Percentiles rank a stretch among this genome's conserved stretches.
Evolutionary conservation across 2,113 vertebrate genomes (phyloP).

Genomic region (Dolichallabes microphthalmus): DNA sequence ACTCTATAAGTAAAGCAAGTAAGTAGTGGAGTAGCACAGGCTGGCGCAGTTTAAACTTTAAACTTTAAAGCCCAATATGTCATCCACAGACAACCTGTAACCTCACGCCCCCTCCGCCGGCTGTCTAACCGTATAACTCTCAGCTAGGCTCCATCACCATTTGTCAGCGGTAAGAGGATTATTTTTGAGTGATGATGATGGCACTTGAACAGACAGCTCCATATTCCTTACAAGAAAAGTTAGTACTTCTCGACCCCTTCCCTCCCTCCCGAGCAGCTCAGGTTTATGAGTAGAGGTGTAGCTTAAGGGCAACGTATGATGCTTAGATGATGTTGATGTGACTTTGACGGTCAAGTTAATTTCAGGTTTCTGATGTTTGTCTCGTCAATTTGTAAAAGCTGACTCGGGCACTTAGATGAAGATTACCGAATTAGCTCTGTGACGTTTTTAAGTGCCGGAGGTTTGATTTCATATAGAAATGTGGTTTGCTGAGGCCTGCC

Average conservation of each 20-base stretch:
- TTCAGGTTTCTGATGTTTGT: neutral
- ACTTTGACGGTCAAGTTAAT: neutral
- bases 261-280: neutral
- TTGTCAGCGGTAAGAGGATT: slow-evolving; percentile 21
- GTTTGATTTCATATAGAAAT: neutral
- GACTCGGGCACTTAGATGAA: neutral
- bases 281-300: neutral
- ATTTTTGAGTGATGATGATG: slow-evolving; percentile 10
- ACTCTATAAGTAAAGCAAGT: no score
- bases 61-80: neutral
- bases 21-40: no score
- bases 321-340: neutral
- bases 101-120: neutral
- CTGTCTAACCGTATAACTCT: neutral
- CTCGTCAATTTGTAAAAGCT: neutral
- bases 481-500: neutral
- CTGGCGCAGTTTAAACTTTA: neutral
- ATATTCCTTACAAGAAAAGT: slow-evolving; percentile 5
- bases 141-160: neutral
- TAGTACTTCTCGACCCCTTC: neutral
- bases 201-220: slow-evolving; percentile 6
- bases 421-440: neutral
- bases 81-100: neutral
- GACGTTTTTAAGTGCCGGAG: slow-evolving; percentile 1
- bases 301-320: slow-evolving; percentile 4